Conservation (phyloP, 2,797 vertebrate species). For the Cetoscarus ocellatus region DNA sequence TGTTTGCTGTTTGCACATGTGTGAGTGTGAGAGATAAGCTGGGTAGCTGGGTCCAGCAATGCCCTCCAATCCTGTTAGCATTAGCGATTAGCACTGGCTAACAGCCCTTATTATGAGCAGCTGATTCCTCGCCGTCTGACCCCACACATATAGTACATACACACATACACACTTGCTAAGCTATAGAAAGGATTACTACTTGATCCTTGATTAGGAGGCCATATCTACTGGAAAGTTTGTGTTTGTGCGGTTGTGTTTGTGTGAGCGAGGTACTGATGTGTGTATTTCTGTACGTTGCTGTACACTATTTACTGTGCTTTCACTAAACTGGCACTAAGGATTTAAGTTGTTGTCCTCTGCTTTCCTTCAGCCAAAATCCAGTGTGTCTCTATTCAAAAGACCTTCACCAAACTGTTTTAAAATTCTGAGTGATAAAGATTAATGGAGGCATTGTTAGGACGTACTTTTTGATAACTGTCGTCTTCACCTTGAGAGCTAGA, state of each 20-base stretch:
- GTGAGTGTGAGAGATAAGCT: conserved; percentile 68
- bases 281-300: conserved; percentile 21
- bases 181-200: conserved; percentile 76
- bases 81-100: conserved; percentile 79
- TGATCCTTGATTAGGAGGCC: conserved; percentile 79
- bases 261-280: conserved; percentile 25
- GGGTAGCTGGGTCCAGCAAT: conserved; percentile 68
- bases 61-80: conserved; percentile 81
- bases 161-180: conserved; percentile 53
- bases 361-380: conserved; percentile 1
- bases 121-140: conserved; percentile 71
- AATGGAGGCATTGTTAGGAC: conserved; percentile 40
- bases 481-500: conserved; percentile 51
- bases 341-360: conserved; percentile 24
- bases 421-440: conserved; percentile 31
- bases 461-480: conserved; percentile 34
- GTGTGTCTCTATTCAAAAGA: conserved; percentile 20
- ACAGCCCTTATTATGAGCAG: conserved; percentile 74
- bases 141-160: conserved; percentile 53
- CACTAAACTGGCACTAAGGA: neutral
- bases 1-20: conserved; percentile 16
- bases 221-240: conserved; percentile 53
- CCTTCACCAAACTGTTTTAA: conserved; percentile 8
- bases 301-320: neutral
- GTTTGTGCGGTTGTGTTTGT: conserved; percentile 33